Evolutionary conservation across 2,113 vertebrate genomes (phyloP), one percentile per base, ranked within the genome.

Genomic region (Cariama cristata): DNA sequence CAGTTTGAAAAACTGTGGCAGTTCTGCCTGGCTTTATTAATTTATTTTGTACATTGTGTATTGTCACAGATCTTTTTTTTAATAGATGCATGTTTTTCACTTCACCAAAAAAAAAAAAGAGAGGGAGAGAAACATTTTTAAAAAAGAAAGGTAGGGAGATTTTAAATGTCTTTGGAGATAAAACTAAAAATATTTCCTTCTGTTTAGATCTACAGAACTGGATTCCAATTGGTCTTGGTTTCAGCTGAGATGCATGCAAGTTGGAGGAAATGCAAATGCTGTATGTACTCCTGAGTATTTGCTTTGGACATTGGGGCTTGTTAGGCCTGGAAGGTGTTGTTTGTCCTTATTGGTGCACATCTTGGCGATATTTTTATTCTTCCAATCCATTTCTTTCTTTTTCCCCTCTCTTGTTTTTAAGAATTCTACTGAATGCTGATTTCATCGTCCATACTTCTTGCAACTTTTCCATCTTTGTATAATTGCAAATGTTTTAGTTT

Each of bases 141-240:
- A 32, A 68, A 63, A 44, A 79, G 19, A 8, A 9, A 44, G 30
- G 4, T 17, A 10, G 17, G 35, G 3, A 27, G 10, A 35, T 89
- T 96, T 67, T 49, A 55, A 56, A 23, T 35, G 18, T 9, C 26
- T 71, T 58, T 90, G 58, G 30, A 90, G 23, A 53, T 94, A 67
- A 93, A 9, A 35, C 58, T 53, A 45, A 63, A 47, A 52, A 20
- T 33, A 3, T 90, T 97, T 94, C 47, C 35, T 77, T 94, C 59
- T 49, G 52, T 97, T 72, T 79, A 99, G 99, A 92, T 99, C 99
- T 47, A 99, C 99, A 13, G 99, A 99, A 97, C 95, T 99, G 96
- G 99, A 99, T 97, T 99, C 98, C 30, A 99, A 99, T 83, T 99
- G 99, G 99, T 99, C 99, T 12, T 99, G 99, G 99, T 99, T 99